Evolutionary conservation across 2,797 vertebrate species (phyloP), one percentile per base, ranked within the genome.

Genomic region (Yasuhikotakia modesta): DNA sequence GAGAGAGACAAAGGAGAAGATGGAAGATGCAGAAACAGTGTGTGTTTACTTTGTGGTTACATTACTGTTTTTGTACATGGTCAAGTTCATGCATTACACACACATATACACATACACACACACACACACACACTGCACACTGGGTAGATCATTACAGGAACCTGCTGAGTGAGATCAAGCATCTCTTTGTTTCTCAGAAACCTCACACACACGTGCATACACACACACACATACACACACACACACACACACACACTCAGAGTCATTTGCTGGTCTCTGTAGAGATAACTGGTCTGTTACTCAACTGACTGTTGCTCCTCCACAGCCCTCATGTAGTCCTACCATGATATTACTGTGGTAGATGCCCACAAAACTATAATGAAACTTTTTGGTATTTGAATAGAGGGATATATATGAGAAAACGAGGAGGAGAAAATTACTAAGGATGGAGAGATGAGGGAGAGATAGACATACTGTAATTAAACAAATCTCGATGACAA

Each of bases 161-260:
- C 50, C 68, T 71, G 8, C 30, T 45, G 46, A 22, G 48, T 80
- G 24, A 71, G 48, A 61, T 76, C 12, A 70, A 55, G 22, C 43
- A 52, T 74, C 72, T 50, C 46, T 57, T 35, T 46, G 14, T 22
- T 48, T 11, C n/a, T 27, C 50, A 45, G 12, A 61, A 22, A 66
- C 5, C 43, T 21, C 46, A 58, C 68, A 30, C 4, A 72, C 48
- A 39, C 32, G 64, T 39, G 32, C 10, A 63, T 35, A 74, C 22
- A 55, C 61, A 68, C 52, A 67, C 68, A 71, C n/a, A 79, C 50
- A 72, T 63, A 82, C 73, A 80, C 58, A 83, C 70, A 82, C 45
- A 30, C n/a, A 67, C 68, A 71, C n/a, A 79, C 50, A 72, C 65
- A 82, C 73, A 80, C 58, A 83, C 70, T 83, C 45, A 30, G 52